Conservation (phyloP, 2,797 vertebrate genomes). For the Spizella passerina region DNA sequence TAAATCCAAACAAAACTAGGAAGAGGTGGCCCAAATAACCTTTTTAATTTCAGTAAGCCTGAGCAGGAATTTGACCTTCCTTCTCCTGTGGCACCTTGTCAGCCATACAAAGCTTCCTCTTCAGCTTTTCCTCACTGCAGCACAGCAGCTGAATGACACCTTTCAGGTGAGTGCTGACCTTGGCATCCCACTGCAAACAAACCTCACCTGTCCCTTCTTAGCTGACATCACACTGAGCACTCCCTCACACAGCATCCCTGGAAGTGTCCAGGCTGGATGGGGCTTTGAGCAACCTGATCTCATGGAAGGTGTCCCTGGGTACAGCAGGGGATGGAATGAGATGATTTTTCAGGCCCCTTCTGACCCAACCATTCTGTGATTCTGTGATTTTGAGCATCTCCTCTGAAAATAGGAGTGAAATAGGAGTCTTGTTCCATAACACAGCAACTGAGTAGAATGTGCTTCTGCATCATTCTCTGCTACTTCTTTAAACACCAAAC, state of each 20-base stretch:
- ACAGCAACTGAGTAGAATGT: neutral
- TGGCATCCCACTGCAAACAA: neutral
- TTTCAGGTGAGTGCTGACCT: neutral
- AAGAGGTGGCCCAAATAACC: neutral
- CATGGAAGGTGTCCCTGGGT: neutral
- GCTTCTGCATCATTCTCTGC: neutral
- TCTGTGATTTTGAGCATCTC: neutral
- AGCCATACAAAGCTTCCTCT: neutral
- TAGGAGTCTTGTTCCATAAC: neutral
- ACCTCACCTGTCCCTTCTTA: neutral
- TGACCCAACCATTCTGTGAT: neutral
- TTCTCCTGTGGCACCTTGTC: neutral
- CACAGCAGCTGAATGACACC: neutral
- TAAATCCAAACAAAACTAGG: neutral
- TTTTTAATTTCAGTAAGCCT: neutral
- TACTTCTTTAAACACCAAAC: neutral
- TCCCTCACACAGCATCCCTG: neutral
- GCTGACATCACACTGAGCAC: neutral
- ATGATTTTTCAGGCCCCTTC: neutral
- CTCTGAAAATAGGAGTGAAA: neutral
- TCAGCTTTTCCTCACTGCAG: neutral
- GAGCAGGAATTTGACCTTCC: neutral
- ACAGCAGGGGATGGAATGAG: accelerated
- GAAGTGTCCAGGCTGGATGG: neutral
- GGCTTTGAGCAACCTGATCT: neutral